Base-by-base conservation (phyloP, 2,113 vertebrate genomes). In the Illadopsis cleaveri region DNA sequence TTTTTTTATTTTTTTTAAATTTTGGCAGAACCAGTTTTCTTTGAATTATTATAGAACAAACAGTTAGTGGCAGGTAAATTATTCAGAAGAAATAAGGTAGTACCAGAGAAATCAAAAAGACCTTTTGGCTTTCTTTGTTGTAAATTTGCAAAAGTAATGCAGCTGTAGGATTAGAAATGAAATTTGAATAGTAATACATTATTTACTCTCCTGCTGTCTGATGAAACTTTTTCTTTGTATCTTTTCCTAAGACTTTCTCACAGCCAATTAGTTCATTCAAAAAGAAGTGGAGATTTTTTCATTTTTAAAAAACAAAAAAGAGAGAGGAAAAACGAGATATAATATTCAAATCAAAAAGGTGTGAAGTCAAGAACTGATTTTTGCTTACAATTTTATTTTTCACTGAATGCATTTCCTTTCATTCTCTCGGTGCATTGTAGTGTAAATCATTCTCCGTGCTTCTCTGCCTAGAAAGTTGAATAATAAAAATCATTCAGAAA, bases 21-120 rank as follows among this genome's bases (percentile, higher is more conserved):
- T 95, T 95, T 7, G 24, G 72, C 72, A 94, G 94, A 95, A 91
- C 93, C 76, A 47, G 22, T 92, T 94, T 97, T 95, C 86, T 94
- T 95, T 98, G 89, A 97, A 97, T 97, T 97, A 97, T 96, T 97
- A 92, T 89, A 89, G 70, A 97, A 91, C 91, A 97, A 98, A 96
- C 90, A 96, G 91, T 80, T 96, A 92, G 58, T 96, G 94, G 84
- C 95, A 97, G 92, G 86, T 97, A 97, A 97, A 97, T 97, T 97
- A 98, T 97, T 98, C 96, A 96, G 51, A 96, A 96, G 88, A 98
- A 98, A 98, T 97, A 97, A 98, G 97, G 90, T 17, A 1, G 84
- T 95, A 95, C 68, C 83, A 94, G 50, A 97, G 61, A 97, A 97
- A 96, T 97, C 93, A 60, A 96, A 97, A 96, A 89, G 70, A 97